Conservation (phyloP, 2,888 invertebrate species). For the Eumerus sabulonum region DNA sequence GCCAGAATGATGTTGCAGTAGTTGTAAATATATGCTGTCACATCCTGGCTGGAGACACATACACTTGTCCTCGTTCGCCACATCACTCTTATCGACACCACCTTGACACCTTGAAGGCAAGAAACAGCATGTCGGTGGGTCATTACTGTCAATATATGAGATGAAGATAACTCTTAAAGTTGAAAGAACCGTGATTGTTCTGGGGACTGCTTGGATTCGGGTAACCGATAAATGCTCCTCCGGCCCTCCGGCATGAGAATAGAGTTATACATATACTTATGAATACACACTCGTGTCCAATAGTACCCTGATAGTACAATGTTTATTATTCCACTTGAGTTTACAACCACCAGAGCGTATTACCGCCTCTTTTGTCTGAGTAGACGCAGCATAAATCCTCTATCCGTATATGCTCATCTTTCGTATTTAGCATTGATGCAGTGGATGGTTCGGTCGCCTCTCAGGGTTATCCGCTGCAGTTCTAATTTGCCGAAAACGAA, state of each 20-base stretch:
- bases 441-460: slow-evolving; percentile 28
- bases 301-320: slow-evolving; percentile 21
- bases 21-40: background rate
- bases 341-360: slow-evolving; percentile 30
- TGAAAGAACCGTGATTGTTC: slow-evolving; percentile 27
- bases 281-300: background rate
- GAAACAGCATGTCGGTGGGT: background rate
- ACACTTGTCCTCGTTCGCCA: background rate
- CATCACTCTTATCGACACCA: slow-evolving; percentile 3
- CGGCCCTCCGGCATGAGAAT: background rate
- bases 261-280: background rate
- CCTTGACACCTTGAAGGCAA: background rate
- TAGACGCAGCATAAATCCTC: too few species aligned
- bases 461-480: slow-evolving; percentile 39
- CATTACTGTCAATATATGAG: slow-evolving; percentile 1
- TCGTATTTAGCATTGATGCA: background rate
- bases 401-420: too few species aligned
- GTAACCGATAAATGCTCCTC: too few species aligned
- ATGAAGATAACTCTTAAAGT: background rate
- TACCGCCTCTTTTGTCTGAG: too few species aligned
- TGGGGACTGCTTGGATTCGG: background rate
- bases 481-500: slow-evolving; percentile 37
- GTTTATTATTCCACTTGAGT: slow-evolving; percentile 38
- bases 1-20: slow-evolving; percentile 15
- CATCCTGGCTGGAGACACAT: slow-evolving; percentile 1